These are phyloP conservation scores for Cryptosula pallasiana DNA, from an alignment of 2,888 invertebrate species.

Conservation along the genomic window DNA sequence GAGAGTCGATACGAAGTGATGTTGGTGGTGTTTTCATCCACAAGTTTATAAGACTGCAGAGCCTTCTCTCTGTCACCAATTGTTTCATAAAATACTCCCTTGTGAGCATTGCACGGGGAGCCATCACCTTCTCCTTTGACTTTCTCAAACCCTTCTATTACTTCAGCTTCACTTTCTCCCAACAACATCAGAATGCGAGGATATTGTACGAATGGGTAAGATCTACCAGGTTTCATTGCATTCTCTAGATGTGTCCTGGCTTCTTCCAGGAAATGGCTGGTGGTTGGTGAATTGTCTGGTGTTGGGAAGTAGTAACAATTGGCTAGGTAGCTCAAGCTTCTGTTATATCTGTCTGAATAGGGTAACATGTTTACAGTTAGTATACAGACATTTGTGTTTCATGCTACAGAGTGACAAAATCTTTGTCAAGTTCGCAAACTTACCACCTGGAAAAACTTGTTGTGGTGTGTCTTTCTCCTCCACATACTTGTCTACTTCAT, in stretches of 20 bases:
- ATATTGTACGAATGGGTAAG: not conserved
- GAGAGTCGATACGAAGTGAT: too few relatives aligned
- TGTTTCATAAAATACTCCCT: not conserved
- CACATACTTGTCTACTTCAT: too few relatives aligned
- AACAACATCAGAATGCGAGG: not conserved
- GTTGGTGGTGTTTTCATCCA: too few relatives aligned
- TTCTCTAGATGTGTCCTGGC: not conserved
- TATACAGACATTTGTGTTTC: too few relatives aligned
- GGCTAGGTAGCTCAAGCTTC: not conserved
- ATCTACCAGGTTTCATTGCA: not conserved
- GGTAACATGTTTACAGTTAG: too few relatives aligned
- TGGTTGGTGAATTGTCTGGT: not conserved
- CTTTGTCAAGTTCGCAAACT: too few relatives aligned
- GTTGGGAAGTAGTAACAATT: not conserved
- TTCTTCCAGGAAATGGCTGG: not conserved
- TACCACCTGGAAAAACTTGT: too few relatives aligned
- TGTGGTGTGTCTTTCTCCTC: too few relatives aligned
- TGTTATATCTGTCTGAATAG: not conserved
- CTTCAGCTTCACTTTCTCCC: not conserved
- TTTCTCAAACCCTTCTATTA: not conserved
- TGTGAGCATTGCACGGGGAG: not conserved
- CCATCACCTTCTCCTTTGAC: too few relatives aligned
- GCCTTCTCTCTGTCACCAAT: not conserved
- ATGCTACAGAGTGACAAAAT: too few relatives aligned
- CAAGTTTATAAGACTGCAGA: not conserved